Evolutionary conservation across 2,888 invertebrate species (phyloP).

Genomic region (Blera fallax): DNA sequence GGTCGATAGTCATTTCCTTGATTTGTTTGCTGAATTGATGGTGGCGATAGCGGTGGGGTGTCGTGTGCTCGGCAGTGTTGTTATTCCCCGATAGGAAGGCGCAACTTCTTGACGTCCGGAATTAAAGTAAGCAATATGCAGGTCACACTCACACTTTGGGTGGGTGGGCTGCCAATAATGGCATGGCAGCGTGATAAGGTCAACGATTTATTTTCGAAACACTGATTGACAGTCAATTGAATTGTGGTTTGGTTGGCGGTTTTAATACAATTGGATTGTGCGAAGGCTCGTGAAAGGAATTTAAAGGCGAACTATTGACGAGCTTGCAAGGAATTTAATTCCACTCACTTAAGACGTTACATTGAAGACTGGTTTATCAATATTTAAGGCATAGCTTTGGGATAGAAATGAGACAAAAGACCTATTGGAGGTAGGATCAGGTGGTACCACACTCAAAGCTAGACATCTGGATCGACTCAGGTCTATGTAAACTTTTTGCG

Average conservation of each 20-base stretch:
- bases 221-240: background rate
- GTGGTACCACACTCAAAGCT: too few species aligned
- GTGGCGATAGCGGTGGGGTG: background rate
- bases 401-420: too few species aligned
- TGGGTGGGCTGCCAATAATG: background rate
- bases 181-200: background rate
- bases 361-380: too few species aligned
- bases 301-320: background rate
- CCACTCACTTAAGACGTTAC: too few species aligned
- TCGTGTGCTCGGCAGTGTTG: background rate
- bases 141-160: background rate
- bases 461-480: too few species aligned
- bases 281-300: background rate
- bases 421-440: too few species aligned
- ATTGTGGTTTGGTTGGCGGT: background rate
- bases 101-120: background rate
- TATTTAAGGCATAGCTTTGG: too few species aligned
- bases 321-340: too few species aligned
- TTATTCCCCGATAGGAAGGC: background rate
- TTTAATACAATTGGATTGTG: background rate
- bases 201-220: background rate
- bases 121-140: background rate
- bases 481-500: too few species aligned
- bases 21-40: background rate
- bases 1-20: slow-evolving; percentile 1